Conservation (phyloP, 2,888 invertebrate genomes). For the Drosophila mimica region DNA sequence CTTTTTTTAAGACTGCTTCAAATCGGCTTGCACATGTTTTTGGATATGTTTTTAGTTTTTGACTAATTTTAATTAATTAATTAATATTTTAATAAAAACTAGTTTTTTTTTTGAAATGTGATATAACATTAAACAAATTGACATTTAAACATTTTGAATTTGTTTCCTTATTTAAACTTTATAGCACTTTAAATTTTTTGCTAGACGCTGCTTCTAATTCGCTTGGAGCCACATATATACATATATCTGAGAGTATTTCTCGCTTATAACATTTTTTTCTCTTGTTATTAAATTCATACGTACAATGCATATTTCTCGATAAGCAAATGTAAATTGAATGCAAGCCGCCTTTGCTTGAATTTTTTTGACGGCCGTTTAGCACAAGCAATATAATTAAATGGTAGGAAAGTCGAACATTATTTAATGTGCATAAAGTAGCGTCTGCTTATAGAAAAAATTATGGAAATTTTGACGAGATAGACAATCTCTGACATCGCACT, state of each 20-base stretch:
- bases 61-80: no score
- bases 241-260: not conserved
- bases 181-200: no score
- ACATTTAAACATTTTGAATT: no score
- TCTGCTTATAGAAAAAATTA: not conserved
- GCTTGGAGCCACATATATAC: no score
- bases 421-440: not conserved
- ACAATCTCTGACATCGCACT: conserved; percentile 10
- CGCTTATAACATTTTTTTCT: not conserved
- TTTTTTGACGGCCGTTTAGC: conserved; percentile 38
- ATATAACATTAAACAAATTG: no score
- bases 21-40: no score
- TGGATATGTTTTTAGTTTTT: no score
- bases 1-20: no score
- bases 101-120: no score
- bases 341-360: conserved; percentile 48
- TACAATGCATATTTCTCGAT: not conserved
- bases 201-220: no score
- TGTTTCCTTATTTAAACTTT: no score
- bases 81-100: no score
- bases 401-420: not conserved
- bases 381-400: conserved; percentile 8
- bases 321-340: conserved; percentile 21
- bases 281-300: not conserved
- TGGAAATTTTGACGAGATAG: conserved; percentile 8